Evolutionary conservation across 2,888 invertebrate genomes (phyloP), one percentile per base, ranked within the genome.

Genomic region (Brachyopa scutellaris): DNA sequence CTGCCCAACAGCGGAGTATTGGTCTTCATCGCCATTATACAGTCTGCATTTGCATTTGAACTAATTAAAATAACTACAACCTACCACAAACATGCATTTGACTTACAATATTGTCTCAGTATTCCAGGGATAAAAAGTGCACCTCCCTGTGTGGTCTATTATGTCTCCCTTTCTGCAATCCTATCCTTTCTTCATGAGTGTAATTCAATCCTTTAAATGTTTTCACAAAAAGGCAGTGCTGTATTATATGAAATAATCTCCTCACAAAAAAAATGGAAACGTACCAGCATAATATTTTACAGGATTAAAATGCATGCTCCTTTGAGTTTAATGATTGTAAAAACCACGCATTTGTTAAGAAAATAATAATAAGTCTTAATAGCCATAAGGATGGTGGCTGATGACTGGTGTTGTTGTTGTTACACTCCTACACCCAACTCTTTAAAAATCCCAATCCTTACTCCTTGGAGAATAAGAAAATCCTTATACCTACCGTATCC

Each of bases 341-440:
- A 19, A 59, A 61, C 59, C 36, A 53, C 51, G 55, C 33, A 49
- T 69, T 74, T 62, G 74, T 62, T 69, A 64, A 69, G 49, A 80
- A 80, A 80, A 80, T 45, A 80, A 57, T 74, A 69, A 80, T 80
- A 69, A 78, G 57, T 70, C 61, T 42, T 78, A 64, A 77, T 77
- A 55, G 77, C 11, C 11, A 67, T 29, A n/a, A 26, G 53, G 57
- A 70, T 40, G 15, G 36, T 40, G 40, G 8, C 40, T 36, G n/a
- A n/a, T n/a, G 40, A 9, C 45, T 40, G 29, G 33, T 78, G 64
- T 64, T 78, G 36, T 64, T 78, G 36, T 70, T 66, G 42, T 66
- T 67, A 38, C 42, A 59, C 72, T 67, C 73, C 79, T 53, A 49
- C 62, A 31, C 17, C 29, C 40, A 74, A 79, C 79, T 61, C 73